Evolutionary conservation across 2,113 vertebrate genomes (phyloP), one percentile per base, ranked within the genome.

Genomic region (Plectropomus leopardus): DNA sequence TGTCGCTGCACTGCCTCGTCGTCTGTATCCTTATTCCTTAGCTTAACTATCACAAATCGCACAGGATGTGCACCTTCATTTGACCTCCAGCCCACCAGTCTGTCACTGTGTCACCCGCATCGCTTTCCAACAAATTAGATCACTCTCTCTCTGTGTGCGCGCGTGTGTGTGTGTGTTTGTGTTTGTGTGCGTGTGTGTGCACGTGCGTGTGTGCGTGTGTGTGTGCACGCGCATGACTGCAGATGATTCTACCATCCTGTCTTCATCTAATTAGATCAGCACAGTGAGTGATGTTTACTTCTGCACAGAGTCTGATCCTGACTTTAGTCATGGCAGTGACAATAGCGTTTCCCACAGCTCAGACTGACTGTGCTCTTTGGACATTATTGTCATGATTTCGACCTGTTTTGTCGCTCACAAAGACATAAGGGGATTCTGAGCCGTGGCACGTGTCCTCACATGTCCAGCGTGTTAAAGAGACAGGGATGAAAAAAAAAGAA

Each of bases 11-110:
- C 78, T 72, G 69, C 80, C 60, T 79, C 26, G 24, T 79, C 26
- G 24, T 81, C 85, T 76, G 45, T 55, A 47, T 82, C 65, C 70
- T 50, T 64, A 79, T 54, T 78, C 67, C 77, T 74, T 64, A 45
- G 80, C 63, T 48, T 79, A 70, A 84, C 72, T 44, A 57, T 78
- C 83, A 72, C 84, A 79, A 79, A 34, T 84, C 65, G 55, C 53
- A 23, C 59, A 60, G 61, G 69, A 65, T 76, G 69, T 72, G 69
- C 80, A 73, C 83, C 80, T 90, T 92, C 84, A 85, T 83, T 76
- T 77, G 77, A 89, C 88, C 92, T 88, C 83, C 74, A 70, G 40
- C 45, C 58, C 57, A 45, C 59, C 76, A 73, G 63, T 59, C 76
- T 54, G 69, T 70, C 53, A 69, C 71, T 79, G 51, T 76, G 66